Evolutionary conservation across 2,113 vertebrate genomes (phyloP), one percentile per base, ranked within the genome.

Genomic region (Butastur rufipennis): DNA sequence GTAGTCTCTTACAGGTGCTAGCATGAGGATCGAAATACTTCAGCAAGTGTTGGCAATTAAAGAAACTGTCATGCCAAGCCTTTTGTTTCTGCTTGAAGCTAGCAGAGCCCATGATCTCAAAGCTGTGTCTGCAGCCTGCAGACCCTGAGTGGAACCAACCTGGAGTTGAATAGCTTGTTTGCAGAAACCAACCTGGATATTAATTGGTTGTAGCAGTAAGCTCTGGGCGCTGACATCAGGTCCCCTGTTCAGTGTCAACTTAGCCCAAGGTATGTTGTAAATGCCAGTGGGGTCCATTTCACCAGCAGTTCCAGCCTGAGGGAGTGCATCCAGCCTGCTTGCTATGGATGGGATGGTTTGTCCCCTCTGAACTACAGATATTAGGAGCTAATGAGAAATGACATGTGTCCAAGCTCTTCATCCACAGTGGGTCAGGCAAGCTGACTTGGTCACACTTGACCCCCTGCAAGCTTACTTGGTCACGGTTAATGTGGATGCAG

Each of bases 401-500:
- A 7, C 58, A 50, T 21, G 32, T 71, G 32, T 36, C 47, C 42
- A 48, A 7, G 72, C 73, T 42, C n/a, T 45, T 29, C 38, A 48
- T 20, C 42, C 72, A 18, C 52, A 20, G 66, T 1, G 17, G 59
- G 13, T 29, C 63, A 68, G 32, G 40, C 11, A n/a, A 45, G 42
- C 22, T 52, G 45, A 6, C 5, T 1, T 32, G 67, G 88, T 53
- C 79, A 81, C 42, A 25, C 42, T 11, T 50, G 87, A 52, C n/a
- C 21, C 62, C 27, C 36, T 79, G 61, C 56, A 58, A 78, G 23
- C 52, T 89, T 8, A 4, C 23, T 23, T 58, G 62, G 53, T 72
- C 53, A 5, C 0, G 1, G 45, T 13, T 36, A 56, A 62, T 0
- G 2, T 27, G 78, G 31, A 13, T 6, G 20, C 5, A 52, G 89